Evolutionary conservation across 2,113 vertebrate genomes (phyloP).

Genomic region (Malurus elegans): DNA sequence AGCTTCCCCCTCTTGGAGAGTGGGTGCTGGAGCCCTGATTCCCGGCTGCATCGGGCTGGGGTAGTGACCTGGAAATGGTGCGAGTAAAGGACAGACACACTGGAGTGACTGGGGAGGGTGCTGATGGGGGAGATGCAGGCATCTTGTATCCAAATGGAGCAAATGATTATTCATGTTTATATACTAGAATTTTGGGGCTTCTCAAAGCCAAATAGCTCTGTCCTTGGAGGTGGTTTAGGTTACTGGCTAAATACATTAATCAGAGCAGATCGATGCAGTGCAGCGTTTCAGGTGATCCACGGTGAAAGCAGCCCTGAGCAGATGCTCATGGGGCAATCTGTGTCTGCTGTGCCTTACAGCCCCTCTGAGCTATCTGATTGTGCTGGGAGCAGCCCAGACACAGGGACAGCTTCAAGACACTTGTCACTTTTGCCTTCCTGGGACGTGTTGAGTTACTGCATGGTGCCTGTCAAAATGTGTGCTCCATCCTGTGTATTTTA

Average conservation of each 20-base stretch:
- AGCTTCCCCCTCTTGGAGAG: not conserved
- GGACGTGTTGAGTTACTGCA: not conserved
- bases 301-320: not conserved
- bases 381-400: not conserved
- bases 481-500: not conserved
- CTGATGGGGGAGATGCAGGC: not conserved
- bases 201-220: not conserved
- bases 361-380: not conserved
- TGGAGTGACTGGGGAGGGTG: not conserved
- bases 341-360: not conserved
- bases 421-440: not conserved
- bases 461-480: not conserved
- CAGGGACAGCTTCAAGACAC: not conserved
- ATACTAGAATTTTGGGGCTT: not conserved
- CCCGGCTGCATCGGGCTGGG: accelerated
- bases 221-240: not conserved
- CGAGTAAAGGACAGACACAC: too few relatives aligned
- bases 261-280: not conserved
- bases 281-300: not conserved
- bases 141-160: not conserved
- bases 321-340: accelerated
- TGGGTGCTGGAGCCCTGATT: not conserved
- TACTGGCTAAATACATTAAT: not conserved
- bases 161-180: not conserved
- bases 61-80: not conserved